phyloP scores from a whole-genome alignment of 2,797 vertebrate genomes.

The Pangasius macronema region DNA sequence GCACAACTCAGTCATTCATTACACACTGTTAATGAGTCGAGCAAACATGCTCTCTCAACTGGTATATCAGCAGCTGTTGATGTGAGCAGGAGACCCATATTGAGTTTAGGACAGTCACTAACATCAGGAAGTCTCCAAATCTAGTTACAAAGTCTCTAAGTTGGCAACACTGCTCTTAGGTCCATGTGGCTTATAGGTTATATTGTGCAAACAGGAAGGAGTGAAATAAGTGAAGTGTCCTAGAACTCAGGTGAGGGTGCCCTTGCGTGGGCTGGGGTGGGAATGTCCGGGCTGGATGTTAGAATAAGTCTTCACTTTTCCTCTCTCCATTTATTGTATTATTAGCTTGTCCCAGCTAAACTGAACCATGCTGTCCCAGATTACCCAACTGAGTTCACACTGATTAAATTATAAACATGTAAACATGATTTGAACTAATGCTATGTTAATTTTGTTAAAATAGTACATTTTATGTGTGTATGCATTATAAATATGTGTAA shows the following conservation, averaged over 20 bases:
- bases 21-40: neutral
- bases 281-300: neutral
- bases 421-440: neutral
- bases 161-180: neutral
- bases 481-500: neutral
- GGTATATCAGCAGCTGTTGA: neutral
- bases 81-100: neutral
- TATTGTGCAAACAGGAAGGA: neutral
- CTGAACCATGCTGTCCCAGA: neutral
- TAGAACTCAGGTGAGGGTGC: no score
- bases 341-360: neutral
- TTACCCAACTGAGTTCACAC: neutral
- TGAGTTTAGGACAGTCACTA: neutral
- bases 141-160: no score
- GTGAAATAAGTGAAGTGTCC: neutral
- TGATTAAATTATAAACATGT: neutral
- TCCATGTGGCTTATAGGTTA: neutral
- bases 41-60: neutral
- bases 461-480: neutral
- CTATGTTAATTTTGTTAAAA: neutral
- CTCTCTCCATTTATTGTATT: neutral
- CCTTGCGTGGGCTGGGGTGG: neutral
- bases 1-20: neutral
- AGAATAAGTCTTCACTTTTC: neutral
- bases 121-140: neutral